Conservation (phyloP, 1,140 invertebrate genomes). For the Helicoverpa armigera region DNA sequence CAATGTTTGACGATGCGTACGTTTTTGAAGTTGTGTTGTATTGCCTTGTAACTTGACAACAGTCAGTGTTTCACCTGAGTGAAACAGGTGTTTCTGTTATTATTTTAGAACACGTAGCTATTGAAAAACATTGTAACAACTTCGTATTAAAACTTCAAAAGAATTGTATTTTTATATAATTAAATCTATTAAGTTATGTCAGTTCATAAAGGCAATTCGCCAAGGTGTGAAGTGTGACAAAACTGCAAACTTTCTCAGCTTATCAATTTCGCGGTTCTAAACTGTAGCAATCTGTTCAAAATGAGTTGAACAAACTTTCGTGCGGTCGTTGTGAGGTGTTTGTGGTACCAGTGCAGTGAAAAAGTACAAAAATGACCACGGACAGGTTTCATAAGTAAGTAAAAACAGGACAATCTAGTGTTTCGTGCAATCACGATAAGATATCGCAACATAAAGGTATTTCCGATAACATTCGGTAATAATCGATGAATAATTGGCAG, state of each 20-base stretch:
- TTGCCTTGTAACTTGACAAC: conserved; percentile 35
- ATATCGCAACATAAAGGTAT: conserved; percentile 34
- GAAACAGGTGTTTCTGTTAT: conserved; percentile 57
- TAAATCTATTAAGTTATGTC: background rate
- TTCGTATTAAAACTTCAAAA: background rate
- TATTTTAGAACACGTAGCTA: conserved; percentile 28
- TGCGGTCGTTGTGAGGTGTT: conserved; percentile 48
- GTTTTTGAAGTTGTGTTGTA: conserved; percentile 4
- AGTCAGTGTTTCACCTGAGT: conserved; percentile 46
- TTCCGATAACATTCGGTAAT: conserved; percentile 19
- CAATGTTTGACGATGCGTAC: conserved; percentile 16
- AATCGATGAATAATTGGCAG: background rate
- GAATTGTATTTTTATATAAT: background rate
- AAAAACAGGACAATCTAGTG: conserved; percentile 42
- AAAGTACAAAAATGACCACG: conserved; percentile 74
- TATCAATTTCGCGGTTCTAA: conserved; percentile 75
- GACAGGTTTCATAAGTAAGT: conserved; percentile 85
- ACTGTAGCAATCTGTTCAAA: conserved; percentile 65
- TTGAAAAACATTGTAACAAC: background rate
- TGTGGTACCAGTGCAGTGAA: conserved; percentile 5
- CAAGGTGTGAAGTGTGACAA: conserved; percentile 67
- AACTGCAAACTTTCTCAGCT: conserved; percentile 76
- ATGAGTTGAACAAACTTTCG: conserved; percentile 78
- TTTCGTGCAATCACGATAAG: conserved; percentile 54
- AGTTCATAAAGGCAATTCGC: conserved; percentile 9